phyloP scores from a whole-genome alignment of 2,888 invertebrate genomes.

The Rhorus exstirpatorius region DNA sequence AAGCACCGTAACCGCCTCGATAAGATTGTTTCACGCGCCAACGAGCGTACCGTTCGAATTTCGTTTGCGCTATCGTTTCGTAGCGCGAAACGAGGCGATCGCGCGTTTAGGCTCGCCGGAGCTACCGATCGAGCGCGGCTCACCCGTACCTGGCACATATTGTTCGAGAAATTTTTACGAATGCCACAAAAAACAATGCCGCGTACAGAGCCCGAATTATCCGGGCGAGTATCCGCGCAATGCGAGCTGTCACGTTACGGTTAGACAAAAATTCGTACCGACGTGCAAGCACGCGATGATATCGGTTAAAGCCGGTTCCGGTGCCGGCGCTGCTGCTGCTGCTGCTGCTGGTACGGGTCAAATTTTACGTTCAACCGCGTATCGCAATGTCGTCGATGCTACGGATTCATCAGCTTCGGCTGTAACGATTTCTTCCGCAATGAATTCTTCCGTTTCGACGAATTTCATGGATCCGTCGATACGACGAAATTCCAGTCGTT shows the following conservation, averaged over 20 bases:
- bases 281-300: conserved; percentile 97
- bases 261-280: conserved; percentile 93
- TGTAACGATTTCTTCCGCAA: conserved; percentile 15
- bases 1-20: conserved; percentile 94
- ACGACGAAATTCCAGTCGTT: conserved; percentile 73
- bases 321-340: conserved; percentile 42
- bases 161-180: conserved; percentile 95
- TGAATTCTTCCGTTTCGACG: background rate
- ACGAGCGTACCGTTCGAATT: conserved; percentile 93
- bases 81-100: conserved; percentile 92
- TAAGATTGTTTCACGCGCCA: conserved; percentile 91
- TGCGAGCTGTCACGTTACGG: conserved; percentile 96
- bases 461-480: conserved; percentile 1
- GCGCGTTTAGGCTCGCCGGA: conserved; percentile 92
- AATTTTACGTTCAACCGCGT: conserved; percentile 11
- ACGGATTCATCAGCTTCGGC: too few relatives aligned
- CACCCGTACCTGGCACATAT: conserved; percentile 94
- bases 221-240: conserved; percentile 96
- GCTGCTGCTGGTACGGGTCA: background rate
- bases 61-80: conserved; percentile 92
- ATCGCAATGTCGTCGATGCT: conserved; percentile 27
- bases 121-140: conserved; percentile 93
- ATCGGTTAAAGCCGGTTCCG: conserved; percentile 87
- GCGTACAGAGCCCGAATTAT: conserved; percentile 96
- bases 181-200: conserved; percentile 94